phyloP scores from a whole-genome alignment of 2,797 vertebrate genomes.

The Monodelphis domestica region DNA sequence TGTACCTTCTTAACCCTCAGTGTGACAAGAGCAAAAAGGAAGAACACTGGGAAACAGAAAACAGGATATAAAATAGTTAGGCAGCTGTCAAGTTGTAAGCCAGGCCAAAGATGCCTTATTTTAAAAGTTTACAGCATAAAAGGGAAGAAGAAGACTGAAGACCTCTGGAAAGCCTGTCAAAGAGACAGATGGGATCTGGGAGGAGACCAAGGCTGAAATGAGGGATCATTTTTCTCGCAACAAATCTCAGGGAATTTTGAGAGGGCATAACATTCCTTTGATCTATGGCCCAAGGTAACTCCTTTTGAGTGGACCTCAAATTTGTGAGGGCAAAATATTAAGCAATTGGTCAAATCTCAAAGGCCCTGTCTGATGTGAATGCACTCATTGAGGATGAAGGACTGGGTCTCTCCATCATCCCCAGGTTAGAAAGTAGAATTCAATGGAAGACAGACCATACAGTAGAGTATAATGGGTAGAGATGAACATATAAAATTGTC shows the following conservation, averaged over 20 bases:
- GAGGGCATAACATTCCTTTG: background rate
- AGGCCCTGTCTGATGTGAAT: conserved; percentile 12
- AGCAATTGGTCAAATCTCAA: conserved; percentile 33
- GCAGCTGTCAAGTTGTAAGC: background rate
- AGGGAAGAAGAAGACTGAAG: background rate
- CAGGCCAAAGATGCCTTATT: background rate
- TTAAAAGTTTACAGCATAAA: background rate
- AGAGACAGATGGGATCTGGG: rapidly evolving
- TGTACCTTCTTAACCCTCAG: rapidly evolving
- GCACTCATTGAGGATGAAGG: background rate
- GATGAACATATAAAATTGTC: background rate
- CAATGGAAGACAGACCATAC: background rate
- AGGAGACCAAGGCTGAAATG: conserved; percentile 17
- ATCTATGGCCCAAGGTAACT: background rate
- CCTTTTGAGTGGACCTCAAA: background rate
- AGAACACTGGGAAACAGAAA: background rate
- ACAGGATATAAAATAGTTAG: background rate
- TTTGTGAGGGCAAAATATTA: conserved; percentile 57
- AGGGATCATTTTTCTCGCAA: background rate
- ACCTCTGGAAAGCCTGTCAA: background rate
- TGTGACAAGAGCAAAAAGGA: conserved; percentile 1
- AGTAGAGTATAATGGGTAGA: background rate
- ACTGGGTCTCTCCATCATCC: background rate
- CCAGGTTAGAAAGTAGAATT: background rate
- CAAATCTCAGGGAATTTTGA: conserved; percentile 23